Evolutionary conservation across 2,113 vertebrate genomes (phyloP).

Genomic region (Mirounga angustirostris): DNA sequence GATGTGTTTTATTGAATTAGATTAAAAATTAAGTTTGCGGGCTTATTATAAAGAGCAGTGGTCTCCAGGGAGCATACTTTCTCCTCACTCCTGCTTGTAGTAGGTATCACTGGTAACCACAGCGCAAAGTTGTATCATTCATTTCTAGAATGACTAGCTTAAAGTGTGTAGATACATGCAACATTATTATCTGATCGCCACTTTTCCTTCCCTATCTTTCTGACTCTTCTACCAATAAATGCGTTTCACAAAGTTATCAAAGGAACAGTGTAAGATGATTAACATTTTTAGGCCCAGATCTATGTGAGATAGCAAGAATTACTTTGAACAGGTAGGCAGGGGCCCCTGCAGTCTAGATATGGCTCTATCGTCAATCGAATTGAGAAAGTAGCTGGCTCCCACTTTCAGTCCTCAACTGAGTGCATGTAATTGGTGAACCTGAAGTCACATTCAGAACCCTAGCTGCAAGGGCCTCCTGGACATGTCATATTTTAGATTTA

Average conservation of each 20-base stretch:
- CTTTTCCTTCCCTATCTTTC: constrained; percentile 22
- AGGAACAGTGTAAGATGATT: background rate
- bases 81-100: background rate
- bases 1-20: constrained; percentile 69
- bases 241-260: constrained; percentile 37
- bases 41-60: constrained; percentile 20
- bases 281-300: background rate
- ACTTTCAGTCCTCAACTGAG: background rate
- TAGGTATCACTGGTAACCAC: constrained; percentile 30
- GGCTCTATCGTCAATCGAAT: background rate
- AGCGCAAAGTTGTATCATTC: background rate
- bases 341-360: background rate
- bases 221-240: background rate
- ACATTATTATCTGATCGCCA: background rate
- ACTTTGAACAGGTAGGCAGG: background rate
- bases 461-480: background rate
- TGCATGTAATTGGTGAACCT: background rate
- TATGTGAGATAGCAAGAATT: background rate
- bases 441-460: background rate
- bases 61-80: constrained; percentile 1
- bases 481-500: background rate
- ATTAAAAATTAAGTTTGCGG: constrained; percentile 69
- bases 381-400: background rate
- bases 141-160: constrained; percentile 22
- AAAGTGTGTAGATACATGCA: background rate